Base-by-base conservation (phyloP, 2,113 vertebrate species). In the Acanthochromis polyacanthus region DNA sequence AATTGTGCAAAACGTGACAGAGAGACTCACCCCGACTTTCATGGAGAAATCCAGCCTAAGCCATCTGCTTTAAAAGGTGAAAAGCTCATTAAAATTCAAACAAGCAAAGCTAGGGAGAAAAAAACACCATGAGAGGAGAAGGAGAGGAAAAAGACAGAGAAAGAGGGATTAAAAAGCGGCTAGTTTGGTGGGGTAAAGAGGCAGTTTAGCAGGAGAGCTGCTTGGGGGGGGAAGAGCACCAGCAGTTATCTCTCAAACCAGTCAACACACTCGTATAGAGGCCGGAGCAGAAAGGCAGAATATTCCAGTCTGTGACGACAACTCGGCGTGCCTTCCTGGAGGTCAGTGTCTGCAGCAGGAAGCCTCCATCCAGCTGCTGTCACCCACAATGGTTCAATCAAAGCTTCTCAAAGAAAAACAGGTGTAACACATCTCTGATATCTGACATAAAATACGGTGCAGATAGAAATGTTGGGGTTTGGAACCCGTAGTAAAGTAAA, bases 61-160 rank as follows among this genome's bases (percentile, higher is more conserved):
- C 91, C 88, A 89, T 92, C 89, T 93, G 92, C 90, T 93, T 90
- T 91, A 92, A 92, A 94, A 92, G 94, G 91, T 94, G 92, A 93
- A 94, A 92, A 91, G 90, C 92, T 93, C 93, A 94, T 95, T 94
- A 92, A 91, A 92, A 93, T 94, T 92, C 87, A 91, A 93, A 93
- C 85, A 89, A 89, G 88, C 78, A 60, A 89, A 84, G 45, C 23
- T 52, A 51, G 59, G 68, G 36, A 59, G 30, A 30, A 56, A 61
- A 40, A 57, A 75, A 80, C 71, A 73, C n/a, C 53, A 60, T 61
- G 76, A 66, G 67, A 45, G 65, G 46, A 82, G 56, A 40, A 62
- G 15, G 40, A 72, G 72, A 64, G 60, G 30, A 52, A 62, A 63
- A 80, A 69, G 69, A 30, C 70, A 65, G 57, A 83, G 67, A 77